Percentiles rank a stretch among this genome's conserved stretches.
These are phyloP conservation scores for Agapetus fuscipes DNA, from an alignment of 2,888 invertebrate genomes.

Conservation along the genomic window DNA sequence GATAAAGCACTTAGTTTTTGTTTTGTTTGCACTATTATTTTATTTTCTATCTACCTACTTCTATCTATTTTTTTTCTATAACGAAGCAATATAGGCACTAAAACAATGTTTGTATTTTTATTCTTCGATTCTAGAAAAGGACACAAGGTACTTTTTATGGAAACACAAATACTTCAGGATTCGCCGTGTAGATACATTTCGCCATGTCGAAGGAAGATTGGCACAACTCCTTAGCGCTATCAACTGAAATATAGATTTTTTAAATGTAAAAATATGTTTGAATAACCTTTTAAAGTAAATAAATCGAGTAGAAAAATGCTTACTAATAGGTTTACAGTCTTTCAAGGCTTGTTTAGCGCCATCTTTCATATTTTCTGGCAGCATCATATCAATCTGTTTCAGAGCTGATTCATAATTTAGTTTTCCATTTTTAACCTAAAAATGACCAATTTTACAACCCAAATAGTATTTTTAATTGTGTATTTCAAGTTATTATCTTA, in stretches of 20 bases:
- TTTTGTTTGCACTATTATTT: too few species aligned
- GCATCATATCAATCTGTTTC: conserved; percentile 39
- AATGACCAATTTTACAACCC: conserved; percentile 2
- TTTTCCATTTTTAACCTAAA: conserved; percentile 43
- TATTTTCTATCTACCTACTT: too few species aligned
- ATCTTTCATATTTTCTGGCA: conserved; percentile 38
- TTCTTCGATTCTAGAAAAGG: too few species aligned
- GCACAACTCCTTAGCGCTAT: conserved; percentile 39
- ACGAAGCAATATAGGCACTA: too few species aligned
- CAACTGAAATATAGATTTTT: conserved; percentile 32
- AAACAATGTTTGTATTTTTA: too few species aligned
- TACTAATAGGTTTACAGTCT: conserved; percentile 43
- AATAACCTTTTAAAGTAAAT: too few species aligned
- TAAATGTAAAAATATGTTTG: conserved; percentile 11
- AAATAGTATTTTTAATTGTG: background rate
- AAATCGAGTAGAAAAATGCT: conserved; percentile 21
- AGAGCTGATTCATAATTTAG: conserved; percentile 39
- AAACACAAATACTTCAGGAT: conserved; percentile 39
- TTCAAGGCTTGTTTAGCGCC: conserved; percentile 36
- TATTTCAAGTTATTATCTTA: background rate
- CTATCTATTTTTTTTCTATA: too few species aligned
- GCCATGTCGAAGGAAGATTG: conserved; percentile 40
- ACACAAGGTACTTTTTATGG: conserved; percentile 28
- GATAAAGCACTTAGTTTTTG: too few species aligned
- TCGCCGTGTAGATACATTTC: conserved; percentile 42